These are phyloP conservation scores for Electrona antarctica DNA, from an alignment of 2,113 vertebrate species.

Conservation along the genomic window DNA sequence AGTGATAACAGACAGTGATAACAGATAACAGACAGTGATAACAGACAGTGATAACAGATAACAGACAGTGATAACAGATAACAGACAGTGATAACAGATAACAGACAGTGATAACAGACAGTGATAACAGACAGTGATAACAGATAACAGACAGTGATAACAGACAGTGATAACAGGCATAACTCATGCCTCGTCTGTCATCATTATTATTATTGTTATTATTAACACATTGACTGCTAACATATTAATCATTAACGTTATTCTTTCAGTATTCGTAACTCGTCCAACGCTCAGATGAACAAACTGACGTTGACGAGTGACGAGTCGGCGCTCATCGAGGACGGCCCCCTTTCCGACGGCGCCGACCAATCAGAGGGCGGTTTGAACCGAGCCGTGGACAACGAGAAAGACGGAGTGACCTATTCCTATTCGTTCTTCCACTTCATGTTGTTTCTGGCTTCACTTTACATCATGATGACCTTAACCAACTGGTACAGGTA, in stretches of 20 bases:
- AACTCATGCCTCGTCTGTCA: background rate
- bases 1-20: no score
- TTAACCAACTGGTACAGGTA: conserved; percentile 99
- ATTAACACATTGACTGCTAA: no score
- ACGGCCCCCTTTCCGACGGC: conserved; percentile 83
- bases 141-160: no score
- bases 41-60: no score
- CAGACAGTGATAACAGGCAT: no score
- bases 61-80: no score
- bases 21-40: no score
- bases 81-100: no score
- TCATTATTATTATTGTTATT: no score
- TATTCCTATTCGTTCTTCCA: conserved; percentile 99
- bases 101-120: no score
- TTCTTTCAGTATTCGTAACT: conserved; percentile 89
- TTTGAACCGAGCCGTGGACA: conserved; percentile 87
- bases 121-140: no score
- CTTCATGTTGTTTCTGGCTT: conserved; percentile 98
- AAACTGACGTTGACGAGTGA: conserved; percentile 95
- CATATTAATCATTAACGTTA: no score
- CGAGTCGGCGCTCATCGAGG: conserved; percentile 95
- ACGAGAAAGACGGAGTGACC: conserved; percentile 93
- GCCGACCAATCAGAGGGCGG: conserved; percentile 81
- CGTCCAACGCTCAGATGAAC: conserved; percentile 93
- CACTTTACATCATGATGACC: conserved; percentile 99